Evolutionary conservation across 1,140 invertebrate genomes (phyloP), one percentile per base, ranked within the genome.

Genomic region (Trachymyrmex cornetzi): DNA sequence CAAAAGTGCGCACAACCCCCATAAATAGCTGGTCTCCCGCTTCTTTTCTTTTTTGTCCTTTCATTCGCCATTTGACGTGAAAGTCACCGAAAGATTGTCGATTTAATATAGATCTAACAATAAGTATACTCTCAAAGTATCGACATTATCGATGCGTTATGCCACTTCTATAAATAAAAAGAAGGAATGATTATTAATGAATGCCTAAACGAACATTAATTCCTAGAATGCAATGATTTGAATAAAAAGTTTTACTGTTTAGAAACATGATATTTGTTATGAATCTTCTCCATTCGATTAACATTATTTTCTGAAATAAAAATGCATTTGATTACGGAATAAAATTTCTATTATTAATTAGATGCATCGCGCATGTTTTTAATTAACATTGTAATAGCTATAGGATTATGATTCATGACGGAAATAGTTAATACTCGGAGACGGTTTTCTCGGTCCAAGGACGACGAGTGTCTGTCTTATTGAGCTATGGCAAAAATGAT

Each of bases 1-100:
- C 87, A 88, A 84, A 87, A 86, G 82, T 53, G 71, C 87, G 80
- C 88, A 75, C 90, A 86, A 91, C 66, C 88, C 90, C 84, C 81
- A 87, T 91, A 91, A 91, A 91, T 91, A 91, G 24, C 19, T 44
- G 38, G 3, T 22, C 22, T 61, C 61, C 79, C 9, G 71, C 74
- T 67, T 53, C 38, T 64, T 22, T 59, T 67, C 34, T 19, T 22
- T 72, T 50, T 27, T 22, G n/a, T 44, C 14, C 48, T 75, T 86
- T 75, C 59, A 22, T 12, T 48, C 27, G 64, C 38, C 30, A 59
- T 30, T 24, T 38, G 69, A 48, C 34, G 55, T 50, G 44, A 84
- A 74, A 84, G 38, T 84, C 67, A 48, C 74, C 69, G 19, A 16
- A 75, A 44, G 48, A 63, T 34, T 48, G 55, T 24, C 57, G 69